Conservation (phyloP, 2,888 invertebrate species). For the Agapetus fuscipes region DNA sequence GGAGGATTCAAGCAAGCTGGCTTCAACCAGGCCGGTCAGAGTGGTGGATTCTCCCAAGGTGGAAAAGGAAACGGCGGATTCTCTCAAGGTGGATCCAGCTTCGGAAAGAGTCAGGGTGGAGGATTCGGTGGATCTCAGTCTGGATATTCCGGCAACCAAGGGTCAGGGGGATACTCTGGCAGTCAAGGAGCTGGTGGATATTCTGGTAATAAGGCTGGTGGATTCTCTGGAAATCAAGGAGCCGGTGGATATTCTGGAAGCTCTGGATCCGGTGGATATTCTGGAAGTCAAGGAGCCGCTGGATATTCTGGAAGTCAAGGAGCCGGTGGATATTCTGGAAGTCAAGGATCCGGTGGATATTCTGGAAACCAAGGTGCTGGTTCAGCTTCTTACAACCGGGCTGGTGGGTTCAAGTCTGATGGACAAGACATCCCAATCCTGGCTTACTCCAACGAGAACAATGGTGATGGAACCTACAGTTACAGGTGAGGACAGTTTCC, state of each 20-base stretch:
- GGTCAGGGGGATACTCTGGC: background rate
- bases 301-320: constrained; percentile 8
- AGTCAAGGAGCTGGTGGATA: background rate
- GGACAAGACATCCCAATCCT: constrained; percentile 48
- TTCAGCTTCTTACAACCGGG: constrained; percentile 6
- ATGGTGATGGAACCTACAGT: constrained; percentile 54
- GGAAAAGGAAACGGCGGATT: background rate
- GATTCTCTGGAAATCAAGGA: background rate
- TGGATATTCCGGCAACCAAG: background rate
- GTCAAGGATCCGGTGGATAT: constrained; percentile 7
- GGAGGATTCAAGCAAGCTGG: constrained; percentile 2
- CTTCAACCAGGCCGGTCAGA: background rate
- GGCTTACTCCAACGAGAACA: constrained; percentile 49
- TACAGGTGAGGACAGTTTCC: constrained; percentile 42
- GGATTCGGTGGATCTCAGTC: background rate
- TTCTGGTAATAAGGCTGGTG: background rate
- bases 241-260: background rate
- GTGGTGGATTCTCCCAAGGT: background rate
- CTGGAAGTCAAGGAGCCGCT: background rate
- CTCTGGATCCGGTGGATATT: background rate
- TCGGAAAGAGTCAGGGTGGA: background rate
- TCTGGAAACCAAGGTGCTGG: constrained; percentile 3
- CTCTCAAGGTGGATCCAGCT: constrained; percentile 2
- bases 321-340: constrained; percentile 6
- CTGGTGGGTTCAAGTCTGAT: constrained; percentile 12